Evolutionary conservation across 2,888 invertebrate species (phyloP), one percentile per base, ranked within the genome.

Genomic region (Troglohyphantes excavatus): DNA sequence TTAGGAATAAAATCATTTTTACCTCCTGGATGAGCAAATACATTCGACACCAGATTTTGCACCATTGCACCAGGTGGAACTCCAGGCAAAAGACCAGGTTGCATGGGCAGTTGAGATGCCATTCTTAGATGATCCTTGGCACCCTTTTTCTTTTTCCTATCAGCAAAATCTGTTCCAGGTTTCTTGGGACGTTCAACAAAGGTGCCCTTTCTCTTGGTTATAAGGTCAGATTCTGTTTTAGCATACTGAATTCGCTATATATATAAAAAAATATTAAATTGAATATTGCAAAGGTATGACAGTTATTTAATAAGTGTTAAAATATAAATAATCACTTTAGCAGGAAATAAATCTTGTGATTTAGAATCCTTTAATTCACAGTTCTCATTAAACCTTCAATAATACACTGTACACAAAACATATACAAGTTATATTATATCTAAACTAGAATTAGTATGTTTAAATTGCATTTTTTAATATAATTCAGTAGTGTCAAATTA

Each of bases 121-220:
- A 94, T 95, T 94, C 94, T 93, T 0, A 95, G 94, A 92, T 96
- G 95, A 88, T 96, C 95, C 93, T 96, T 95, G 83, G 96, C 95
- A 94, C 96, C 94, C 94, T 96, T 96, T 90, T 95, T 95, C 5
- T 94, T 90, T 87, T 92, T 91, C 79, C 86, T 75, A 87, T 92
- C 67, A 13, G 21, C 27, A 19, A 21, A 17, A n/a, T 23, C 26
- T 13, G 73, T 94, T 93, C 96, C 97, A 5, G 96, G 95, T 93
- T 97, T 96, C 94, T 98, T 98, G 0, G 98, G 98, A 91, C 99
- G 95, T 93, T 99, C 99, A 92, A 97, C 96, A 94, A 96, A 99
- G 2, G 99, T 99, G 59, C 99, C 99, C 94, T 99, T 99, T 93
- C 98, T 95, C 95, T 99, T 99, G 0, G 99, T 97, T 92, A 99